A percentile compares a stretch with the other conserved stretches of the same genome.
Conservation (phyloP, 2,113 vertebrate genomes). For the Heterochromis multidens region DNA sequence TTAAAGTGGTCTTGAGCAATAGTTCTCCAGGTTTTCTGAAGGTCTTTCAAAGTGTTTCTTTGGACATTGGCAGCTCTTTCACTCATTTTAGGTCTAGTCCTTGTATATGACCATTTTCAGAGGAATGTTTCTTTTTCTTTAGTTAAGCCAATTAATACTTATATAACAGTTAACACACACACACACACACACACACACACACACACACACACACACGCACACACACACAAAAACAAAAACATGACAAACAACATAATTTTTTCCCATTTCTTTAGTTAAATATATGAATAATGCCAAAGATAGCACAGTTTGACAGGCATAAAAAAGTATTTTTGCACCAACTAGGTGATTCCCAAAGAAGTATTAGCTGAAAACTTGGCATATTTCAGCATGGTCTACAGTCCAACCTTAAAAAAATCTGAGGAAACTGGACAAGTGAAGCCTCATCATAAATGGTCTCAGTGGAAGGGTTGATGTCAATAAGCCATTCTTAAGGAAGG, state of each 20-base stretch:
- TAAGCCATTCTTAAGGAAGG: too few species aligned
- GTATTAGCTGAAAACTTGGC: background rate
- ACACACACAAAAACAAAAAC: too few species aligned
- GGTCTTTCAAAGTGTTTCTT: background rate
- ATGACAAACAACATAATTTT: background rate
- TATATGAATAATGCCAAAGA: background rate
- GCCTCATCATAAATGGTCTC: too few species aligned
- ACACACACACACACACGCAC: too few species aligned
- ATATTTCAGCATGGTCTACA: background rate
- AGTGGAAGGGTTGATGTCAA: too few species aligned
- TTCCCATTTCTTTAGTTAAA: background rate
- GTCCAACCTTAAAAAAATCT: too few species aligned
- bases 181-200: too few species aligned
- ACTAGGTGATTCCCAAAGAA: background rate
- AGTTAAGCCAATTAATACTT: too few species aligned
- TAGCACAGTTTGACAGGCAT: background rate
- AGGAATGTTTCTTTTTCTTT: too few species aligned
- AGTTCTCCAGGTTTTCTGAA: background rate
- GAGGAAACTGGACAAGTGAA: too few species aligned
- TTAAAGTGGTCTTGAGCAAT: background rate
- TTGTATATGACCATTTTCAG: background rate
- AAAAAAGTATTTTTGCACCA: background rate
- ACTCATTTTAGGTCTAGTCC: background rate
- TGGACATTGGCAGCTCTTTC: background rate
- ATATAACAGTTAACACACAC: too few species aligned